Evolutionary conservation across 2,797 vertebrate species (phyloP).

Genomic region (Lateolabrax maculatus): DNA sequence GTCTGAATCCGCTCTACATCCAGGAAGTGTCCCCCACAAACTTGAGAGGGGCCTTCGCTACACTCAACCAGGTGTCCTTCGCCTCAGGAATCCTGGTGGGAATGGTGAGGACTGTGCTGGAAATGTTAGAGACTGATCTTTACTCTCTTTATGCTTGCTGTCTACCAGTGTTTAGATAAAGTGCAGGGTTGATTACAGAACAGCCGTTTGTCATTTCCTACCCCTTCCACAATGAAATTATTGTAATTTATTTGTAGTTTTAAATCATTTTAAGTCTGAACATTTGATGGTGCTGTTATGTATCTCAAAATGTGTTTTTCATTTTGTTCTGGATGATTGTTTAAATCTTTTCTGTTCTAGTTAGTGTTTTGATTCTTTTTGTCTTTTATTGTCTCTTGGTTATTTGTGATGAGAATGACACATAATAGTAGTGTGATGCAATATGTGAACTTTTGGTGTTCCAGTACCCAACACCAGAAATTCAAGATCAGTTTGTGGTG

Average conservation of each 20-base stretch:
- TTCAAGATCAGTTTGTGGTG: neutral
- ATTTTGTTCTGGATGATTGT: neutral
- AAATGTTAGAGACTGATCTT: neutral
- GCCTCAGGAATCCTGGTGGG: constrained; percentile 85
- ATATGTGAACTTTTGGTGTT: too few relatives aligned
- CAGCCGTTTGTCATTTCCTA: neutral
- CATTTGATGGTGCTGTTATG: neutral
- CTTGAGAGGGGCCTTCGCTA: constrained; percentile 86
- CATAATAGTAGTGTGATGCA: neutral
- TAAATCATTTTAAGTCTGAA: neutral
- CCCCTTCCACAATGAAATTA: neutral
- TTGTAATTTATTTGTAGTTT: too few relatives aligned
- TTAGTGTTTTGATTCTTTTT: neutral
- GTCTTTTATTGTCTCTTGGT: neutral
- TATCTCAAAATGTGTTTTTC: neutral
- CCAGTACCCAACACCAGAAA: too few relatives aligned
- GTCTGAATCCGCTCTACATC: constrained; percentile 87
- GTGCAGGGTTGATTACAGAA: neutral
- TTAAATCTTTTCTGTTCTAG: neutral
- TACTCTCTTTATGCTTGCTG: neutral
- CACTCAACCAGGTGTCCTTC: constrained; percentile 87
- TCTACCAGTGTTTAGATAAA: neutral
- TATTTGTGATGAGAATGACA: neutral
- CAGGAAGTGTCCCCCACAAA: constrained; percentile 86
- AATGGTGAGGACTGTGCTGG: constrained; percentile 78